These are phyloP conservation scores for Dolichallabes microphthalmus DNA, from an alignment of 2,113 vertebrate genomes.

Conservation along the genomic window DNA sequence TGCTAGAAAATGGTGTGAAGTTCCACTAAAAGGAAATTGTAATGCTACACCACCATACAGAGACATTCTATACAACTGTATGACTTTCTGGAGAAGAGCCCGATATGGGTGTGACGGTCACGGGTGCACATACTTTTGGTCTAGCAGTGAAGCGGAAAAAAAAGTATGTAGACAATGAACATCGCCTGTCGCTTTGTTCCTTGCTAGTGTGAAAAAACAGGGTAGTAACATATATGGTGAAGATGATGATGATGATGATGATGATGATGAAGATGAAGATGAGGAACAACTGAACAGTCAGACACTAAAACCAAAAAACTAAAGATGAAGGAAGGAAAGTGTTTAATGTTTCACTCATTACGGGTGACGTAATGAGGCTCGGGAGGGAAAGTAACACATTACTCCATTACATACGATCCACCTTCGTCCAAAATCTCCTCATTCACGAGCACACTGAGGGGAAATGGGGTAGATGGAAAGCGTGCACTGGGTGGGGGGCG, in stretches of 20 bases:
- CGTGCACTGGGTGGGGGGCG: conserved; percentile 76
- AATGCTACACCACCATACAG: neutral
- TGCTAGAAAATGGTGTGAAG: no score
- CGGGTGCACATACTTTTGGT: conserved; percentile 40
- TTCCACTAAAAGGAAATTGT: neutral
- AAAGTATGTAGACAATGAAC: neutral
- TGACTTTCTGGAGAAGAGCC: neutral
- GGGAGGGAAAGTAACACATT: conserved; percentile 54
- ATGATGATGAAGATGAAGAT: neutral
- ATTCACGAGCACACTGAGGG: conserved; percentile 75
- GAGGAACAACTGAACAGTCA: conserved; percentile 61
- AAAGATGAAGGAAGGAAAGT: conserved; percentile 1
- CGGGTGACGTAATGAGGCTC: conserved; percentile 53
- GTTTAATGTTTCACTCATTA: conserved; percentile 60
- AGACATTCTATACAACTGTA: neutral
- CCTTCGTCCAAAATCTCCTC: conserved; percentile 80
- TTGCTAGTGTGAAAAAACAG: conserved; percentile 15
- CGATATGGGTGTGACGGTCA: neutral
- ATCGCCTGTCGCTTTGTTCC: neutral
- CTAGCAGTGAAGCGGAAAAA: conserved; percentile 52
- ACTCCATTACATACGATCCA: conserved; percentile 75
- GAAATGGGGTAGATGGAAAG: conserved; percentile 66
- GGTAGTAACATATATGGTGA: neutral
- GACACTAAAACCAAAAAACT: conserved; percentile 62
- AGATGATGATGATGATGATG: neutral